Conservation (phyloP, 2,113 vertebrate species). For the Cephalophus harveyi region DNA sequence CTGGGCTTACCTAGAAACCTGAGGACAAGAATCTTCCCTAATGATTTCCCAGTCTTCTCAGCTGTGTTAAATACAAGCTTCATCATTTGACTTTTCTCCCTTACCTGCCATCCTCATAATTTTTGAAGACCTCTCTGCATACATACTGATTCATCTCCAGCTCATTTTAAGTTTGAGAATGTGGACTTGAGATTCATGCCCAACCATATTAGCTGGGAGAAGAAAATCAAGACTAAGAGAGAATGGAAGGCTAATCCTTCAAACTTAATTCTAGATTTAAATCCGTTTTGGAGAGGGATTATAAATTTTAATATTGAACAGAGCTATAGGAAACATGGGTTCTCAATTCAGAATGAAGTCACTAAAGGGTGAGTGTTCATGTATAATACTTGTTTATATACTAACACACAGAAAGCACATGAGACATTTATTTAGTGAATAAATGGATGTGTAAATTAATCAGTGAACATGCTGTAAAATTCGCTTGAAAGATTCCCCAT, state of each 20-base stretch:
- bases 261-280: constrained; percentile 12
- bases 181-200: not conserved
- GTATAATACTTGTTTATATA: not conserved
- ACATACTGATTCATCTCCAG: not conserved
- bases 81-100: constrained; percentile 32
- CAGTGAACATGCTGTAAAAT: not conserved
- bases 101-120: not conserved
- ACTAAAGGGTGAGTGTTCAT: not conserved
- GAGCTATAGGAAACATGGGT: not conserved
- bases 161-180: not conserved
- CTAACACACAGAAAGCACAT: not conserved
- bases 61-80: constrained; percentile 33
- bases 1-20: constrained; percentile 8
- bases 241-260: not conserved
- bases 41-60: constrained; percentile 24
- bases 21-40: constrained; percentile 17
- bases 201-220: not conserved
- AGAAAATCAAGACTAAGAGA: constrained; percentile 10
- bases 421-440: not conserved
- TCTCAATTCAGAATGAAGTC: not conserved
- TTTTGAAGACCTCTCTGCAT: not conserved
- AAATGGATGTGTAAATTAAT: not conserved
- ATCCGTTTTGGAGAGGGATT: not conserved
- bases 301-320: not conserved
- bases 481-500: not conserved